Base-by-base conservation (phyloP, 2,113 vertebrate species). In the Aptenodytes patagonicus region DNA sequence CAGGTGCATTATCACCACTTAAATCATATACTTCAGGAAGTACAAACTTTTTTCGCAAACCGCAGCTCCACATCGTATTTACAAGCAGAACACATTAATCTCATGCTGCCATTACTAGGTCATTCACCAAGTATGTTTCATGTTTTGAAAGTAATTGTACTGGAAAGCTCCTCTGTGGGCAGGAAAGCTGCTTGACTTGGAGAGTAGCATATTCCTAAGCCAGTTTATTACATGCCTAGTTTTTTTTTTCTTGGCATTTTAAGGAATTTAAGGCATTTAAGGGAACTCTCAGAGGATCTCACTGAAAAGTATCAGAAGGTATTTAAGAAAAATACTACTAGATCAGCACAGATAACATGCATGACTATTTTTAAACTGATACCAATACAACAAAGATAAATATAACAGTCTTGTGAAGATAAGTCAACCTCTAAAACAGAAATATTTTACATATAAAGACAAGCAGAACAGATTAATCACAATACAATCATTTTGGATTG, bases 31-130 rank as follows among this genome's bases (percentile, higher is more conserved):
- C n/a, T 52, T 62, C 34, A 44, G 52, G 46, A 76, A 71, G 28
- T 29, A 70, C 38, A 66, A 36, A 44, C n/a, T 22, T 65, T 65
- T 42, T 52, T n/a, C 70, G 29, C 66, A 51, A 66, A 68, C 32
- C 0, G 0, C 52, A 72, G 32, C 20, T 58, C 64, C 55, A 31
- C 7, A 1, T 57, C 10, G 2, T 10, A 66, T 24, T 58, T 55
- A 61, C 28, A 66, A 57, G 47, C 31, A 12, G 42, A 52, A 40
- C 51, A 47, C 40, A 38, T 49, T 26, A 55, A 68, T 44, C 58
- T 51, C 47, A 42, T 9, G 13, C 46, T 87, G 71, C 44, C 47
- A 21, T 46, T 51, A 49, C 15, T 25, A 20, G 21, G 47, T 68
- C 46, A 46, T 40, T 60, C 68, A 83, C 38, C 29, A 78, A 87